Evolutionary conservation across 2,113 vertebrate species (phyloP).

Genomic region (Peromyscus maniculatus): DNA sequence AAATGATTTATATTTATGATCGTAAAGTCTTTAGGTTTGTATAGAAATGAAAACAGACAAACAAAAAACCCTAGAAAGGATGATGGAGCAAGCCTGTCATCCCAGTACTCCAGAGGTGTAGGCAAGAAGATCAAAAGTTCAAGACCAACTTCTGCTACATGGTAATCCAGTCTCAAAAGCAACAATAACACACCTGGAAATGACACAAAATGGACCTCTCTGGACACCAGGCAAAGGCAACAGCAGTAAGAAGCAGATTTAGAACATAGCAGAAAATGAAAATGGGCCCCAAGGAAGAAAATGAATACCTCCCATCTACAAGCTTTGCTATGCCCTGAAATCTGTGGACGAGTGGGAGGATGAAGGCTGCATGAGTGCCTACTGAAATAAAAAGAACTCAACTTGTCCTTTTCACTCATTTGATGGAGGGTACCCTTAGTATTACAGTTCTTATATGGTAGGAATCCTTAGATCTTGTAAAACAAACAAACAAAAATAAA

Average conservation of each 20-base stretch:
- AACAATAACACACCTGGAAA: not conserved
- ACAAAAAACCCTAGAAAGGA: not conserved
- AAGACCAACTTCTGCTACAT: not conserved
- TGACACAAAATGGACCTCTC: not conserved
- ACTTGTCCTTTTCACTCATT: not conserved
- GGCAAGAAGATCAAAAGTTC: not conserved
- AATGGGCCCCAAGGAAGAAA: not conserved
- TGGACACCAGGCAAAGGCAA: not conserved
- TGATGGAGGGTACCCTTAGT: not conserved
- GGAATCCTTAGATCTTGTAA: not conserved
- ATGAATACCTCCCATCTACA: not conserved
- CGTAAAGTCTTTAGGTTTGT: not conserved
- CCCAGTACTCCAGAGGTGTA: not conserved
- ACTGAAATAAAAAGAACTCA: not conserved
- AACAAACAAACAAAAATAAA: not conserved
- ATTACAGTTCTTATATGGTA: not conserved
- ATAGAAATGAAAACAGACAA: not conserved
- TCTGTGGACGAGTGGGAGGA: not conserved
- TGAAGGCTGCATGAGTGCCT: not conserved
- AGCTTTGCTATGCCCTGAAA: not conserved
- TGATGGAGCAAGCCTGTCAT: too few species aligned
- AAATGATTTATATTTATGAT: not conserved
- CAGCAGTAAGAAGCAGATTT: not conserved
- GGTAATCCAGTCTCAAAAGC: not conserved
- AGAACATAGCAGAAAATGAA: not conserved